Conservation (phyloP, 2,888 invertebrate genomes). For the Drosophila niveifrons region DNA sequence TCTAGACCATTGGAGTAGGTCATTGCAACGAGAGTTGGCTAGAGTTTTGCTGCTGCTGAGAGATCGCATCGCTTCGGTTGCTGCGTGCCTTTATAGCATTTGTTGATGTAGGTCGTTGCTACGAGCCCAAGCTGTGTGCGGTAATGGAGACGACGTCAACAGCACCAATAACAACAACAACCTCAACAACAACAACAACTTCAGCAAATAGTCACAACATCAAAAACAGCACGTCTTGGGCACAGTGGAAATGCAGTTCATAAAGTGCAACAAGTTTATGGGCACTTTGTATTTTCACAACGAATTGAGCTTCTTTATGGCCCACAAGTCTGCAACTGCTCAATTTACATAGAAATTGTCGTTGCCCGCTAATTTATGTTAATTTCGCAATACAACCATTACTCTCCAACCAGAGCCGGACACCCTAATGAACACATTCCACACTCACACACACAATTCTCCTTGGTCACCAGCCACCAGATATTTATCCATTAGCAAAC, state of each 20-base stretch:
- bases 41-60: constrained; percentile 46
- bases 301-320: constrained; percentile 67
- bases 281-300: constrained; percentile 68
- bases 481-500: background rate
- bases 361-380: constrained; percentile 66
- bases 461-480: background rate
- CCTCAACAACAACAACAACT: constrained; percentile 7
- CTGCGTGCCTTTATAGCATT: constrained; percentile 65
- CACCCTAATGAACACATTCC: constrained; percentile 11
- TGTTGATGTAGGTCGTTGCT: constrained; percentile 76
- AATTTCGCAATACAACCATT: constrained; percentile 50
- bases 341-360: constrained; percentile 73
- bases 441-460: background rate
- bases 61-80: constrained; percentile 32
- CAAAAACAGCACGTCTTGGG: constrained; percentile 1
- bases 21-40: constrained; percentile 62
- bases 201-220: background rate
- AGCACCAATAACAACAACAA: background rate
- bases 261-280: constrained; percentile 74
- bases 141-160: constrained; percentile 49
- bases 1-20: constrained; percentile 58
- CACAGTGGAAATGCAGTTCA: constrained; percentile 54
- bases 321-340: constrained; percentile 51
- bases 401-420: background rate
- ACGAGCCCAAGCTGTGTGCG: constrained; percentile 31